Evolutionary conservation across 2,113 vertebrate genomes (phyloP).

Genomic region (Nycticebus coucang): DNA sequence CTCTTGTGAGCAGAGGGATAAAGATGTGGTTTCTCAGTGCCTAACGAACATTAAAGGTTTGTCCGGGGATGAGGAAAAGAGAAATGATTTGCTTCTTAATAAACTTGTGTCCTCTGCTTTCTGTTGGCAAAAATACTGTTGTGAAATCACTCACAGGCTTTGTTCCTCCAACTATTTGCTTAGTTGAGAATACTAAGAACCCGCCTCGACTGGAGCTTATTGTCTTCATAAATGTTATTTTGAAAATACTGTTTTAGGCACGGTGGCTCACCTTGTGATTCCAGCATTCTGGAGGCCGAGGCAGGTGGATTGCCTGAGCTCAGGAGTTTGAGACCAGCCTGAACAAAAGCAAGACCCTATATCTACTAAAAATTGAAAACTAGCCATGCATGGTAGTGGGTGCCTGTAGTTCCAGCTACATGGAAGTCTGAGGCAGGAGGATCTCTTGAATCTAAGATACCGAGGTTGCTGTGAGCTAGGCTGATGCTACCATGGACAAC

Average conservation of each 20-base stretch:
- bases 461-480: no score
- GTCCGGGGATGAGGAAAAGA: background rate
- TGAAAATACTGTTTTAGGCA: background rate
- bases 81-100: background rate
- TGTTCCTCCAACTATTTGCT: background rate
- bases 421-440: no score
- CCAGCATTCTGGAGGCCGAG: no score
- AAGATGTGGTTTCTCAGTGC: background rate
- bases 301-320: no score
- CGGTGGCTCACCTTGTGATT: no score
- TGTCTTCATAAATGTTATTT: constrained; percentile 21
- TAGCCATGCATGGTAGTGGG: no score
- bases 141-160: background rate
- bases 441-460: no score
- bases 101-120: background rate
- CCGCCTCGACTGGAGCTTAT: background rate
- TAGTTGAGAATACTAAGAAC: background rate
- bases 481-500: no score
- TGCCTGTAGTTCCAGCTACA: no score
- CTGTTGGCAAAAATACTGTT: background rate
- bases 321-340: no score
- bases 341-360: no score
- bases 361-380: no score
- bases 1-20: background rate
- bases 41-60: background rate